Conservation (phyloP, 2,888 invertebrate genomes). For the Carcina quercana region DNA sequence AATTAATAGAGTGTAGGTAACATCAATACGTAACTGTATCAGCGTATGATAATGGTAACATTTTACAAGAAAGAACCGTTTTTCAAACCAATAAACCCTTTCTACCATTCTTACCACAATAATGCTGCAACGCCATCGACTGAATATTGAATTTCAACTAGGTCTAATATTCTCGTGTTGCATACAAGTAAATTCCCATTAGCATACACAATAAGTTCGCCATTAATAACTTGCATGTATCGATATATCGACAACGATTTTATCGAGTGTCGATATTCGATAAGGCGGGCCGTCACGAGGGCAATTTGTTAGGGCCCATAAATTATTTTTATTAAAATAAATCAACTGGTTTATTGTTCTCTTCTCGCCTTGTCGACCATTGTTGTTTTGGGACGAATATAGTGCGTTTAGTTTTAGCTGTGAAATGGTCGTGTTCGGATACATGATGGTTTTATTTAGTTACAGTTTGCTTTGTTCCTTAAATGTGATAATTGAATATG, state of each 20-base stretch:
- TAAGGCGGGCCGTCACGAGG: conserved; percentile 55
- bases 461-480: too few species aligned
- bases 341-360: conserved; percentile 68
- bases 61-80: too few species aligned
- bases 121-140: not conserved
- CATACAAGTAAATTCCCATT: conserved; percentile 33
- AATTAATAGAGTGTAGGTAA: too few species aligned
- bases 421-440: too few species aligned
- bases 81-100: too few species aligned
- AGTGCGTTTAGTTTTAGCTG: too few species aligned
- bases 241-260: conserved; percentile 30
- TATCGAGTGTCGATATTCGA: conserved; percentile 48
- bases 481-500: too few species aligned
- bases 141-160: not conserved
- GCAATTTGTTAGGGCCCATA: conserved; percentile 67
- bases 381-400: conserved; percentile 43
- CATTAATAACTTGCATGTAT: conserved; percentile 53
- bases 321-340: conserved; percentile 72
- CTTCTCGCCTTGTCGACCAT: conserved; percentile 57
- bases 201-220: conserved; percentile 47
- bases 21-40: too few species aligned
- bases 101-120: too few species aligned
- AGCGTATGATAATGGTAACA: too few species aligned
- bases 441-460: too few species aligned
- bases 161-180: not conserved